Evolutionary conservation across 2,888 invertebrate species (phyloP).

Genomic region (Meliscaeva auricollis): DNA sequence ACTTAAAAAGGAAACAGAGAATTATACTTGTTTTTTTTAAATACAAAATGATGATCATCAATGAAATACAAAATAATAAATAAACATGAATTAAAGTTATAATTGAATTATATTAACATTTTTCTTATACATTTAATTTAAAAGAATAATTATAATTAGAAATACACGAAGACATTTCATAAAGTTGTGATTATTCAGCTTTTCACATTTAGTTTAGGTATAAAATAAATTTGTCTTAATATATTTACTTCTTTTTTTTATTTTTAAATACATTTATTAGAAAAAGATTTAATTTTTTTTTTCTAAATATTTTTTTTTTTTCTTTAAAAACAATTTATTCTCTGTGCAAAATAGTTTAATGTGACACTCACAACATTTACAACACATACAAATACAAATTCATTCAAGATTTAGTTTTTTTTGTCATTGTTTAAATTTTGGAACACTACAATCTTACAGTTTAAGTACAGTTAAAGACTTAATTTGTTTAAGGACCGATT

Average conservation of each 20-base stretch:
- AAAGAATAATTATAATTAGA: neutral
- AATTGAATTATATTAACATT: neutral
- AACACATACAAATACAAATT: constrained; percentile 49
- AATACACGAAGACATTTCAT: constrained; percentile 7
- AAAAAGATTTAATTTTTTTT: constrained; percentile 30
- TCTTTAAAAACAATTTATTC: constrained; percentile 3
- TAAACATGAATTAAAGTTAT: neutral
- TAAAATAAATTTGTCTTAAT: constrained; percentile 17
- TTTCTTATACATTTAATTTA: constrained; percentile 11
- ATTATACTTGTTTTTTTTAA: neutral
- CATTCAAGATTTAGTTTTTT: constrained; percentile 21
- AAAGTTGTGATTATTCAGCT: neutral
- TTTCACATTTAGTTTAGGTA: constrained; percentile 36
- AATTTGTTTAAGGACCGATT: constrained; percentile 41
- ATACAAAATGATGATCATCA: neutral
- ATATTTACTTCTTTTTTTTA: neutral
- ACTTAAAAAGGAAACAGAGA: neutral
- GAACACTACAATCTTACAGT: constrained; percentile 11
- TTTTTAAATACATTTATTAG: constrained; percentile 40
- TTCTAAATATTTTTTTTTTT: neutral
- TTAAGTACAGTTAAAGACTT: neutral
- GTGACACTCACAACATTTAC: constrained; percentile 70
- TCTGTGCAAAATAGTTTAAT: constrained; percentile 69
- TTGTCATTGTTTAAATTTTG: constrained; percentile 8
- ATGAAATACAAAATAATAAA: neutral